These are phyloP conservation scores for Centrocercus urophasianus DNA, from an alignment of 2,113 vertebrate species.

Conservation along the genomic window DNA sequence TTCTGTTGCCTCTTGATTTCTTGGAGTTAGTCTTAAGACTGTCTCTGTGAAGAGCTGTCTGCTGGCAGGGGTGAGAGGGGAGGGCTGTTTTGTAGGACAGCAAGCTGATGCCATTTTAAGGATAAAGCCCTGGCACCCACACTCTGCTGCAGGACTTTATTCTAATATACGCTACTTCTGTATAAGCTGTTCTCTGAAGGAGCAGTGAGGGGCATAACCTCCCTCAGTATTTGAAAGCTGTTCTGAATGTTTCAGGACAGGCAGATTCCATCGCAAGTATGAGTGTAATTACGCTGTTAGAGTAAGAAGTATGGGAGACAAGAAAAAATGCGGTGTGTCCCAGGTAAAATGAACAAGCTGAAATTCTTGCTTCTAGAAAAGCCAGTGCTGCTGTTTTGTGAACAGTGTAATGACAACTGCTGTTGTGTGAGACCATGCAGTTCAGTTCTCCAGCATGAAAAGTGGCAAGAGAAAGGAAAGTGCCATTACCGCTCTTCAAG, in stretches of 20 bases:
- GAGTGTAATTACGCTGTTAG: not conserved
- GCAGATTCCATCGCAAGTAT: not conserved
- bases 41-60: not conserved
- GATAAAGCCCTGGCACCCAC: not conserved
- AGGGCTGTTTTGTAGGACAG: not conserved
- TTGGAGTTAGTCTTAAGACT: not conserved
- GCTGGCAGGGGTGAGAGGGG: not conserved
- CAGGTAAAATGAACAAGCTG: not conserved
- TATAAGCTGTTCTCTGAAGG: not conserved
- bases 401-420: not conserved
- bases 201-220: not conserved
- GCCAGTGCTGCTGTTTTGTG: not conserved
- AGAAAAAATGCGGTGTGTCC: not conserved
- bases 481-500: not conserved
- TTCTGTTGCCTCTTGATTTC: not conserved
- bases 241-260: not conserved
- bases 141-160: not conserved
- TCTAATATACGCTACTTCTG: not conserved
- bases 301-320: not conserved
- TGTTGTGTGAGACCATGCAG: not conserved
- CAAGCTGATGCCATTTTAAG: not conserved
- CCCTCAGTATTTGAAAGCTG: not conserved
- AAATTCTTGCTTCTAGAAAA: not conserved
- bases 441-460: not conserved
- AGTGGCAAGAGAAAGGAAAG: not conserved